These are phyloP conservation scores for Sclerodermus sp. DNA, from an alignment of 2,888 invertebrate species.

Conservation along the genomic window DNA sequence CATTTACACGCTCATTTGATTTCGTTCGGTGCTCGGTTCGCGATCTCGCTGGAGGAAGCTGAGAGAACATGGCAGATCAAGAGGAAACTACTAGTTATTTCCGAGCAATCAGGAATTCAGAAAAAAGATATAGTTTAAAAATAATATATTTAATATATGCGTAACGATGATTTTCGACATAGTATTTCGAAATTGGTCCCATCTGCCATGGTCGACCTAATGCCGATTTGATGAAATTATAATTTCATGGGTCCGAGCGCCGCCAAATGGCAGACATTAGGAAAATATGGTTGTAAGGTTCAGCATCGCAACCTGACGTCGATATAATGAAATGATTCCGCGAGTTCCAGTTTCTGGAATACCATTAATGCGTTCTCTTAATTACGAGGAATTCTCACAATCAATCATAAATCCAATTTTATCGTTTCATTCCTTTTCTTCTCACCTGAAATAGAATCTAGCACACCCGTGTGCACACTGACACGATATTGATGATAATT, in stretches of 20 bases:
- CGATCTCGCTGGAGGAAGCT: too few relatives aligned
- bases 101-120: too few relatives aligned
- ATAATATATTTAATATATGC: not conserved
- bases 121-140: not conserved
- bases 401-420: too few relatives aligned
- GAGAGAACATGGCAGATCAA: too few relatives aligned
- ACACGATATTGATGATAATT: too few relatives aligned
- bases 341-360: constrained; percentile 17
- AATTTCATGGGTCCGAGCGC: constrained; percentile 28
- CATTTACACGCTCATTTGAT: too few relatives aligned
- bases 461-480: too few relatives aligned
- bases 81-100: too few relatives aligned
- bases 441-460: too few relatives aligned
- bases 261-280: constrained; percentile 40
- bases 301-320: constrained; percentile 35
- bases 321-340: constrained; percentile 43
- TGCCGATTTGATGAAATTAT: constrained; percentile 46
- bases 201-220: constrained; percentile 17
- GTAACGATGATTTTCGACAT: constrained; percentile 16
- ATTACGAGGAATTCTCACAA: too few relatives aligned
- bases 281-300: constrained; percentile 21
- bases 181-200: constrained; percentile 13
- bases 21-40: too few relatives aligned
- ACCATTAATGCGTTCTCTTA: constrained; percentile 3
- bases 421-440: too few relatives aligned